A percentile compares a stretch with the other conserved stretches of the same genome.
phyloP scores from a whole-genome alignment of 2,888 invertebrate species.

The Odontothrips loti region DNA sequence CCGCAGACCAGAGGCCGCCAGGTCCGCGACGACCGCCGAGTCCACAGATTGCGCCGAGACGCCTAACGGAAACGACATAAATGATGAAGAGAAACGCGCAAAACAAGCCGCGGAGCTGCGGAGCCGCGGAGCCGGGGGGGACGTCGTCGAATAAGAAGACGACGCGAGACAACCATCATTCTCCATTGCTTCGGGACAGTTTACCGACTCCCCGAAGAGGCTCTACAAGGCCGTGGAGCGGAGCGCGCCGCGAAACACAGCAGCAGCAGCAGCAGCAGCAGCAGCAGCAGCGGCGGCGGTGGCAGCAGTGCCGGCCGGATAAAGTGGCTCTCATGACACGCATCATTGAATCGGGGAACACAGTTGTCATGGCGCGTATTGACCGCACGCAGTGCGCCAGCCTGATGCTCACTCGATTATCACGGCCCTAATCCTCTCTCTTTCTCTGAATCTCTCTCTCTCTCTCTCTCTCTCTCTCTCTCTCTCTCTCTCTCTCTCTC shows the following conservation, averaged over 20 bases:
- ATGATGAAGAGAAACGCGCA: too few relatives aligned
- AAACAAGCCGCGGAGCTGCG: neutral
- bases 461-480: too few relatives aligned
- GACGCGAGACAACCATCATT: neutral
- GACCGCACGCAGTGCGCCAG: neutral
- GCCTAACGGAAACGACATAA: neutral
- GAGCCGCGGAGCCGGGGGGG: neutral
- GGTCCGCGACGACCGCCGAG: too few relatives aligned
- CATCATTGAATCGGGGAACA: neutral
- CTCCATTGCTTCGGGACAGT: neutral
- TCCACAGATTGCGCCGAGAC: neutral
- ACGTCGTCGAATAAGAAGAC: neutral
- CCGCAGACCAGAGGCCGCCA: too few relatives aligned
- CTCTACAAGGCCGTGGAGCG: neutral
- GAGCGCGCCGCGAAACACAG: neutral
- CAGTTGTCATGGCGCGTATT: constrained; percentile 10
- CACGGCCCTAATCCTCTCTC: too few relatives aligned
- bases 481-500: too few relatives aligned
- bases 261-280: too few relatives aligned
- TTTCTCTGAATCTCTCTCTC: too few relatives aligned
- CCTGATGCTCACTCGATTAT: neutral
- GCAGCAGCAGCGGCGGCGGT: too few relatives aligned
- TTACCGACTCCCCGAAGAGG: neutral
- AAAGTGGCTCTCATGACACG: neutral
- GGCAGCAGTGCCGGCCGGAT: neutral